phyloP scores from a whole-genome alignment of 2,797 vertebrate species.

The Setipinna tenuifilis region DNA sequence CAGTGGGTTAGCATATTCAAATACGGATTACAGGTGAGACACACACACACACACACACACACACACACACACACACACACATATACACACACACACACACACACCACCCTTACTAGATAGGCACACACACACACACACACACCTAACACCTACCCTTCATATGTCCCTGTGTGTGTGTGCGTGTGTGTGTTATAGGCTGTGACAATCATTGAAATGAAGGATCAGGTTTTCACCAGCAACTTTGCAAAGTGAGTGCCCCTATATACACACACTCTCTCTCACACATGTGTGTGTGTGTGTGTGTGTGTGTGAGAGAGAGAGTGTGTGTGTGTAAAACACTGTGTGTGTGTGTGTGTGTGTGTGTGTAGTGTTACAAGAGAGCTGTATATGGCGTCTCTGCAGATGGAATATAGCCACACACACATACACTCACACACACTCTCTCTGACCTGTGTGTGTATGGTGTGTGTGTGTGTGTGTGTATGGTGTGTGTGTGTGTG shows the following conservation, averaged over 20 bases:
- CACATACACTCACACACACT: background rate
- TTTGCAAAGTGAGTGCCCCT: conserved; percentile 62
- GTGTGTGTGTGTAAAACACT: too few relatives aligned
- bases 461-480: too few relatives aligned
- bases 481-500: background rate
- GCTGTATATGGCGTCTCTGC: conserved; percentile 66
- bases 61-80: conserved; percentile 26
- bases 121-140: background rate
- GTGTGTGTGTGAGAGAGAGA: too few relatives aligned
- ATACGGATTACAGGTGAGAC: conserved; percentile 75
- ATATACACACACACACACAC: conserved; percentile 30
- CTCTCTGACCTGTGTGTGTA: background rate
- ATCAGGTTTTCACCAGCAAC: conserved; percentile 65
- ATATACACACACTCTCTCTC: background rate
- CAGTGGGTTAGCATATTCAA: conserved; percentile 81
- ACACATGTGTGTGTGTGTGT: too few relatives aligned
- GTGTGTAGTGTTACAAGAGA: conserved; percentile 67
- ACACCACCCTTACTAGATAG: background rate
- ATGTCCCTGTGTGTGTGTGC: background rate
- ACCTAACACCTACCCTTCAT: background rate
- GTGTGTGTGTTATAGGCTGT: conserved; percentile 64
- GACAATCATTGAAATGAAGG: conserved; percentile 77
- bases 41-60: background rate
- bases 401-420: conserved; percentile 79
- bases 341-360: too few relatives aligned